A percentile compares a stretch with the other conserved stretches of the same genome.
phyloP scores from a whole-genome alignment of 2,888 invertebrate genomes.

The Cyaniris semiargus region DNA sequence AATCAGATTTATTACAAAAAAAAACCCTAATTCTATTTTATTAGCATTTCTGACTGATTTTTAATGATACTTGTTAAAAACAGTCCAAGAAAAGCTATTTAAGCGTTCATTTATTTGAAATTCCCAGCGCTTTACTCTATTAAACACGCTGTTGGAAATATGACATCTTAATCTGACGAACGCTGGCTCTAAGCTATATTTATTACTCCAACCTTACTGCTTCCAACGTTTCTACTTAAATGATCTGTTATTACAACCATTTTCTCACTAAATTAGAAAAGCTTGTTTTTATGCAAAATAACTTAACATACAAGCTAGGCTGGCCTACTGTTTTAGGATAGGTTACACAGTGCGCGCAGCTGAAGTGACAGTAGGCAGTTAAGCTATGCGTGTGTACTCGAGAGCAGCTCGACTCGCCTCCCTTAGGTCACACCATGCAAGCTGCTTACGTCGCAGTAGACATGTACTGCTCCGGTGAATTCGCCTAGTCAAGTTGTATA shows the following conservation, averaged over 20 bases:
- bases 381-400: too few relatives aligned
- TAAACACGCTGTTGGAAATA: slow-evolving; percentile 24
- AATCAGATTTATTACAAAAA: too few relatives aligned
- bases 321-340: too few relatives aligned
- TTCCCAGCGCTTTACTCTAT: slow-evolving; percentile 1
- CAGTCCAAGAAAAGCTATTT: not conserved
- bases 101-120: slow-evolving; percentile 17
- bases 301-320: too few relatives aligned
- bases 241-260: not conserved
- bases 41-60: not conserved
- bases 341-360: too few relatives aligned
- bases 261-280: not conserved
- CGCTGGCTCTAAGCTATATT: slow-evolving; percentile 27
- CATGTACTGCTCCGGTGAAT: too few relatives aligned
- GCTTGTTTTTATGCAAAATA: not conserved
- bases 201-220: slow-evolving; percentile 21
- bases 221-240: not conserved
- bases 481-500: too few relatives aligned
- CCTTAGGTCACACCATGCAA: too few relatives aligned
- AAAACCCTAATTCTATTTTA: too few relatives aligned
- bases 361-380: too few relatives aligned
- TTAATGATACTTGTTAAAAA: not conserved
- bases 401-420: too few relatives aligned
- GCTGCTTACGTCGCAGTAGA: too few relatives aligned
- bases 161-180: slow-evolving; percentile 22